Evolutionary conservation across 2,888 invertebrate species (phyloP).

Genomic region (Dendrolimus houi): DNA sequence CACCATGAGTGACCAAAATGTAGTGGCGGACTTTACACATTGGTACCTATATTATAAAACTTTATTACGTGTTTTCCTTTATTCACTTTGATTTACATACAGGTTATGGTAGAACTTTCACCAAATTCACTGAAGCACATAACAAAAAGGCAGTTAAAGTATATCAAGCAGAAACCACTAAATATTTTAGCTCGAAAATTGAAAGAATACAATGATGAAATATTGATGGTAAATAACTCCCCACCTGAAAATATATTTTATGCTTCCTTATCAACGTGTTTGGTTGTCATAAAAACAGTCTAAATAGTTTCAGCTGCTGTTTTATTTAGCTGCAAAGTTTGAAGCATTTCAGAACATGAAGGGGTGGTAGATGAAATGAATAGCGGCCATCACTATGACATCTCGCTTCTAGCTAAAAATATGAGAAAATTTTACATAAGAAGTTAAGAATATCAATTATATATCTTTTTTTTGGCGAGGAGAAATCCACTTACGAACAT

Average conservation of each 20-base stretch:
- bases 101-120: conserved; percentile 55
- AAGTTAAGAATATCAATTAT: too few species aligned
- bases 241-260: background rate
- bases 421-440: conserved; percentile 1
- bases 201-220: conserved; percentile 25
- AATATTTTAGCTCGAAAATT: conserved; percentile 50
- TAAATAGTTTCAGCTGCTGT: conserved; percentile 5
- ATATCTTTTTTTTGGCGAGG: background rate
- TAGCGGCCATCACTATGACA: conserved; percentile 39
- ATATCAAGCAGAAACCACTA: conserved; percentile 36
- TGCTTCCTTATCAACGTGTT: background rate
- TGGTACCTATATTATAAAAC: too few species aligned
- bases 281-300: conserved; percentile 8
- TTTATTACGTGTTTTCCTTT: too few species aligned
- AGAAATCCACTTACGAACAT: background rate
- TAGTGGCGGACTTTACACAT: too few species aligned
- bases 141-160: conserved; percentile 40
- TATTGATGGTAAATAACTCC: background rate
- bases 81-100: background rate
- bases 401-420: conserved; percentile 50
- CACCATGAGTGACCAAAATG: too few species aligned
- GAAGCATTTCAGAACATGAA: conserved; percentile 32
- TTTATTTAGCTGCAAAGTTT: conserved; percentile 13
- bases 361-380: conserved; percentile 47
- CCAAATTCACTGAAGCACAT: conserved; percentile 35